Base-by-base conservation (phyloP, 2,113 vertebrate genomes). In the Phalacrocorax brasilianus region DNA sequence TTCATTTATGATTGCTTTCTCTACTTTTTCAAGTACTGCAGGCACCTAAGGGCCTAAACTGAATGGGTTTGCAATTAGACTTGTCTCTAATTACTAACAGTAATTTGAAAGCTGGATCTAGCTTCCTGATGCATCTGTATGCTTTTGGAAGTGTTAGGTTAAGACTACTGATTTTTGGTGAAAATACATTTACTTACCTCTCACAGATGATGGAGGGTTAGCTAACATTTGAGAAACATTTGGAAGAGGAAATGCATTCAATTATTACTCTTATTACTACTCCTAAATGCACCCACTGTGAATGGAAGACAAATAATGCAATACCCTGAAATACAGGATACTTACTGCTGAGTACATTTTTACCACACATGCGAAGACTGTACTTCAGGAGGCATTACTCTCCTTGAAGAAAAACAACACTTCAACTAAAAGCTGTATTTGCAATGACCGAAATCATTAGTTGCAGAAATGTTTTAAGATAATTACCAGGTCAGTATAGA, bases 191-290 rank as follows among this genome's bases (percentile, higher is more conserved):
- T 78, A 91, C 91, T 92, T 89, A 97, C 94, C 80, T 96, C 92
- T 94, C 66, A 86, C 5, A 92, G 76, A 68, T 78, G 91, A 81
- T 28, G 28, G n/a, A 91, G 66, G 32, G 12, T 93, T 94, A 82
- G 78, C 78, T 96, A 94, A 93, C 89, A 82, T 81, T 91, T 95
- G 62, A 92, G 44, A 87, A 96, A 91, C 27, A 91, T 86, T 97
- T 82, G 74, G 62, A 91, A 94, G 80, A 97, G 73, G 80, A 96
- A 95, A 93, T 50, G 53, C 24, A 85, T 81, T 92, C 22, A 53
- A 68, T 89, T 81, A 86, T 74, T 87, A 81, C 72, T 77, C 67
- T 44, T 83, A 81, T 14, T 77, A 75, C 73, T 86, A 82, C 12
- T 87, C 50, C 63, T 74, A 87, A 84, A 62, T 32, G n/a, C 17